Base-by-base conservation (phyloP, 2,888 invertebrate genomes). In the Clistopyga incitator region DNA sequence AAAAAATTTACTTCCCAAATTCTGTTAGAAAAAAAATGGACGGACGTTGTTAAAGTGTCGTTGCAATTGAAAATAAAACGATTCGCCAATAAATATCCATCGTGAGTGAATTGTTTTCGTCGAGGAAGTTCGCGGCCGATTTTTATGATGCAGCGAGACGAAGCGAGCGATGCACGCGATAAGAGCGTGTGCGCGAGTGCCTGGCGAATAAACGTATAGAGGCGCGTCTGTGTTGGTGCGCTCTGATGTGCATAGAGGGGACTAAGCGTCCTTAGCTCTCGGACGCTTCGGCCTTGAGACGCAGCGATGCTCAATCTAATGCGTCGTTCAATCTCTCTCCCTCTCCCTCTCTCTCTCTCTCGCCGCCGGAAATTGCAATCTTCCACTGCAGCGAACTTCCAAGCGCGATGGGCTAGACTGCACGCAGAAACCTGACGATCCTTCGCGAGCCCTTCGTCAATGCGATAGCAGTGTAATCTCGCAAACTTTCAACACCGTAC, bases 261-360 rank as follows among this genome's bases (percentile, higher is more conserved):
- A 81, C 85, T 85, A 84, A 88, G 89, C 89, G 90, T 90, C 90
- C 90, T 90, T 89, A 92, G 90, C 88, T 91, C 90, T 90, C 90
- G 90, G 90, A 89, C 91, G 89, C 85, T 87, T 85, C 91, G 92
- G 91, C 92, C 92, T 92, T 92, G 92, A 92, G 92, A 92, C 92
- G 91, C 92, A 92, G 92, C 92, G 92, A 92, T 86, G 88, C 92
- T 92, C 92, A 92, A 92, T 91, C 79, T 78, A 83, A 84, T 70
- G 82, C 70, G 80, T 78, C 81, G 68, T 78, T 67, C 67, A 61
- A 84, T 71, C 50, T 50, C 52, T 78, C 71, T 61, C 71, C 61
- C 61, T 38, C 50, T 61, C 29, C 50, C 74, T 42, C 20, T 23
- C 42, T 23, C 47, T 20, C 38, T 34, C 42, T 50, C 64, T 74